phyloP scores from a whole-genome alignment of 2,888 invertebrate species.

The Ischnus inquisitorius region DNA sequence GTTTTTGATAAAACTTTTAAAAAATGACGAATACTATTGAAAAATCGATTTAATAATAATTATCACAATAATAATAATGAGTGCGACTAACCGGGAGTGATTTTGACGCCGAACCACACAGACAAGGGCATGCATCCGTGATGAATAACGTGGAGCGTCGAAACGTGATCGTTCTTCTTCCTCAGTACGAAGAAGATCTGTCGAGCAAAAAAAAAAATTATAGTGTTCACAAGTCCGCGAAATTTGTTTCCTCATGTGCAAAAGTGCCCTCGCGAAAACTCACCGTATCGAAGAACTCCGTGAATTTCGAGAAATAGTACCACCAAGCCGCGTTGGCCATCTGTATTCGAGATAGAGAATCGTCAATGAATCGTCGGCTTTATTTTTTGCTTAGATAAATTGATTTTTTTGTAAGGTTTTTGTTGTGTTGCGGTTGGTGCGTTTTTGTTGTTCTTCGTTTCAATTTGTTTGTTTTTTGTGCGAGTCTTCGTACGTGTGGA shows the following conservation, averaged over 20 bases:
- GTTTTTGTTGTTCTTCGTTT: constrained; percentile 24
- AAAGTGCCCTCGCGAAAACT: constrained; percentile 83
- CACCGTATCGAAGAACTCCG: constrained; percentile 98
- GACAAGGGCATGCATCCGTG: constrained; percentile 99
- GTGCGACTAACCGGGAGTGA: constrained; percentile 92
- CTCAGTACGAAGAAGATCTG: constrained; percentile 97
- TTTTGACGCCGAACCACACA: constrained; percentile 98
- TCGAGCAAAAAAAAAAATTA: constrained; percentile 7
- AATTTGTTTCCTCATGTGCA: too few relatives aligned
- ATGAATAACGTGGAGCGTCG: constrained; percentile 97
- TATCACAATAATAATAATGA: not conserved
- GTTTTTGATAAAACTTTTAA: too few relatives aligned
- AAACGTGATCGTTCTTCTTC: constrained; percentile 97
- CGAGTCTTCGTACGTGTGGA: constrained; percentile 64
- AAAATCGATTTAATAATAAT: too few relatives aligned
- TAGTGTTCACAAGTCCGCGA: not conserved
- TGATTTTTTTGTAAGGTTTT: constrained; percentile 25
- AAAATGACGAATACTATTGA: too few relatives aligned
- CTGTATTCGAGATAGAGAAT: constrained; percentile 86
- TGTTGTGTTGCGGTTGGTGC: constrained; percentile 36
- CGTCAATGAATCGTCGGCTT: not conserved
- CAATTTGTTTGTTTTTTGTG: constrained; percentile 48
- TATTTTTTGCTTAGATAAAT: not conserved
- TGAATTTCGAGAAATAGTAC: constrained; percentile 98
- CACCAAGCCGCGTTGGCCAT: constrained; percentile 98